Evolutionary conservation across 2,888 invertebrate species (phyloP), one percentile per base, ranked within the genome.

Genomic region (Noctuana brunneofusca): DNA sequence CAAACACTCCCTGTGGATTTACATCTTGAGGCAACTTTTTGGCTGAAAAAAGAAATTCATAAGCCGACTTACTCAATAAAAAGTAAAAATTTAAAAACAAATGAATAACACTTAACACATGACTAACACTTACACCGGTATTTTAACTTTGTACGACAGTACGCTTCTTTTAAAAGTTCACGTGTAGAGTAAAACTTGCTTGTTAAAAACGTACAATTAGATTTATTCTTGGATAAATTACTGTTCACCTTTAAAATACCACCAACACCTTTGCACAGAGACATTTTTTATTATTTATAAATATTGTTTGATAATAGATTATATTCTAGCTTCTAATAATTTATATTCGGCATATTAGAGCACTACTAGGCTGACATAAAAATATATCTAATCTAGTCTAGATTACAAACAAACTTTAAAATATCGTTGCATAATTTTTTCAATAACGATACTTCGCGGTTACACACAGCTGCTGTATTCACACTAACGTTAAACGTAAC

Each of bases 21-120:
- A 97, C 97, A 92, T 97, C 96, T 77, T 94, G 94, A 3, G 97
- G 97, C 30, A 97, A 85, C 80, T 97, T 97, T 82, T 97, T 97
- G 0, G 97, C 97, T 97, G 76, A 66, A 92, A 90, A 64, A 69
- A 60, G 53, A 48, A 32, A 50, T 20, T 18, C 8, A 16, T 14
- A 16, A 14, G 6, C 11, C 5, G 3, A 41, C 1, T 3, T 14
- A 1, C 5, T n/a, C 41, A 41, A n/a, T 14, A 16, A 12, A 0
- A 53, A 6, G 3, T 55, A 18, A 5, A 8, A 12, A 32, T 27
- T 3, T 3, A 12, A 14, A 27, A 48, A n/a, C 12, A 0, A 30
- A 9, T 9, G 1, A n/a, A 5, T 4, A n/a, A 35, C 3, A 35
- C n/a, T n/a, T n/a, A n/a, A n/a, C n/a, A 43, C 12, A 46, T 12